Evolutionary conservation across 2,888 invertebrate species (phyloP), one percentile per base, ranked within the genome.

Genomic region (Hypselothyrea guttata): DNA sequence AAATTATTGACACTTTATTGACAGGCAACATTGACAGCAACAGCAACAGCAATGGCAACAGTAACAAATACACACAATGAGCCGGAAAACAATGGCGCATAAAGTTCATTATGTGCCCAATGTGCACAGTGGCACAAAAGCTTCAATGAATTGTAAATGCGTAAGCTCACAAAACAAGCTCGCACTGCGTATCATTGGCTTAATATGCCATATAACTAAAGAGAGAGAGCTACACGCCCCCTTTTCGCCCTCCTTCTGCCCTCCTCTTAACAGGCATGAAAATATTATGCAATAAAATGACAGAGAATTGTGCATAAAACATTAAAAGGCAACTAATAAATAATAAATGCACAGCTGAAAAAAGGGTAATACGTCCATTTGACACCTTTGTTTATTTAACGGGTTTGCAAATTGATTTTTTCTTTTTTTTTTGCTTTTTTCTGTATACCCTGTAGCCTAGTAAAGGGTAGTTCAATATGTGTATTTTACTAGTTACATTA

Each of bases 1-100:
- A 81, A 81, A 81, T 81, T 81, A 81, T 81, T 81, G 86, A 86
- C 84, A 81, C 86, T 81, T 81, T 86, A 81, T 86, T 81, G 81
- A 81, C 84, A 81, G 52, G 41, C 68, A 48, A 47, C 49, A 70
- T 37, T 46, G 44, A 11, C 58, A 38, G 15, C 57, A 42, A 31
- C 16, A 53, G 16, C 49, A 42, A 15, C 46, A 42, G 11, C 53
- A 33, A 44, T 11, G 52, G 34, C 41, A 41, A 28, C 30, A 37
- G 7, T 34, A 40, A 13, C 38, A 27, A 44, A 22, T 5, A 22
- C 18, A 44, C 34, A 75, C 71, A 73, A 73, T 71, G 62, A 57
- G 47, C 38, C 31, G 49, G 61, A 57, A 67, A 75, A 73, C 75
- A 74, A 74, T 71, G 56, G 62, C 59, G 59, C 57, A 74, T 65